Conservation (phyloP, 1,140 invertebrate genomes). For the Lepeophtheirus salmonis region DNA sequence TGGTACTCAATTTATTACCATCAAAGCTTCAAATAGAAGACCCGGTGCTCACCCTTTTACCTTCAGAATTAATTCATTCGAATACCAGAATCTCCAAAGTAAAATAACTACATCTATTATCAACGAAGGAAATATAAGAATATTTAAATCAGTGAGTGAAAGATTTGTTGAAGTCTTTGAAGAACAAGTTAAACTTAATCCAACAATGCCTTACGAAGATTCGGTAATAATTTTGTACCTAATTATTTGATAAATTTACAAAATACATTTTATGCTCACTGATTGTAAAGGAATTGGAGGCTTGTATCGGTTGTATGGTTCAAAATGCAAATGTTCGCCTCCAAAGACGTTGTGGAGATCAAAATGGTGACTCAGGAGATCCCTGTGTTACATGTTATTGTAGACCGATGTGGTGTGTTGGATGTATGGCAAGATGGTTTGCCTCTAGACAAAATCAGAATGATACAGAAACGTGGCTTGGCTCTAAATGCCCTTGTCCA, state of each 20-base stretch:
- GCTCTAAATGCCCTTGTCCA: conserved; percentile 66
- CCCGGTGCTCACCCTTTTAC: conserved; percentile 1
- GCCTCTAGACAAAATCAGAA: conserved; percentile 57
- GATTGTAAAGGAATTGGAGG: conserved; percentile 43
- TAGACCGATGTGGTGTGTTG: conserved; percentile 69
- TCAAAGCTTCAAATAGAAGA: conserved; percentile 38
- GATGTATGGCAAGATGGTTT: conserved; percentile 73
- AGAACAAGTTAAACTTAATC: conserved; percentile 49
- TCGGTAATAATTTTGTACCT: not conserved
- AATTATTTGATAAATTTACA: not conserved
- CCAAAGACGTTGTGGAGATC: conserved; percentile 41
- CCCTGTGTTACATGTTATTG: conserved; percentile 43
- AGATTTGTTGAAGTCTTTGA: conserved; percentile 63
- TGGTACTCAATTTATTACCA: conserved; percentile 29
- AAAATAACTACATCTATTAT: conserved; percentile 48
- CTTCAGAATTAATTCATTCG: conserved; percentile 41
- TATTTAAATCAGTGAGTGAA: conserved; percentile 57
- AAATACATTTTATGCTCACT: not conserved
- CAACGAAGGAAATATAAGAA: conserved; percentile 52
- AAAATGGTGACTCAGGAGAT: conserved; percentile 27
- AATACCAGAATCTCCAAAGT: conserved; percentile 57
- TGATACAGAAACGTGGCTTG: conserved; percentile 53
- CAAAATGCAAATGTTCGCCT: conserved; percentile 56
- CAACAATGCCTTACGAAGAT: conserved; percentile 40
- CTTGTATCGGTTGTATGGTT: conserved; percentile 74